phyloP scores from a whole-genome alignment of 2,113 vertebrate genomes.

The Dromas ardeola region DNA sequence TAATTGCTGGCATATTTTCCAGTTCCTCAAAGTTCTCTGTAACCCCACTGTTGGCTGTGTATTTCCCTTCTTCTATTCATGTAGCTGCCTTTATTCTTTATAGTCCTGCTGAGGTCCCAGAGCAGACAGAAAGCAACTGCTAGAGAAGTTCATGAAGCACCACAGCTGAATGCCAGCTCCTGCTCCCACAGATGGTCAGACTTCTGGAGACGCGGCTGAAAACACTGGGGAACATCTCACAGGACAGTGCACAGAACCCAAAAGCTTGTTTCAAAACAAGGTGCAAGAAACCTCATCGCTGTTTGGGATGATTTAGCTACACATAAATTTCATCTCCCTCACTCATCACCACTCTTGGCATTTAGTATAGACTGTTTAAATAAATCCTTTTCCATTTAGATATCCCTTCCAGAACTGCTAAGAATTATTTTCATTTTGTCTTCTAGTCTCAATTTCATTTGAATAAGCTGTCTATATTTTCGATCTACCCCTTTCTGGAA shows the following conservation, averaged over 20 bases:
- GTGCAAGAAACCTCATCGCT: background rate
- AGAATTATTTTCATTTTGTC: background rate
- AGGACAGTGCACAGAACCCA: background rate
- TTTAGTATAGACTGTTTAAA: background rate
- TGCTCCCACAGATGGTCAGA: background rate
- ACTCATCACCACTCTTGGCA: background rate
- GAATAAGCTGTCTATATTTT: background rate
- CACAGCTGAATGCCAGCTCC: background rate
- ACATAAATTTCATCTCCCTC: background rate
- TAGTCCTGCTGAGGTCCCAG: background rate
- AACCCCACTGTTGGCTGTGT: slow-evolving; percentile 2
- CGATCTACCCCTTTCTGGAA: background rate
- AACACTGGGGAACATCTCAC: background rate
- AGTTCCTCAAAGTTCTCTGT: slow-evolving; percentile 36
- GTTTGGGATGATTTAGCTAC: background rate
- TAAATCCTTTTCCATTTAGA: background rate
- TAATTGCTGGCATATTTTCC: slow-evolving; percentile 33
- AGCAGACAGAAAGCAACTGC: background rate
- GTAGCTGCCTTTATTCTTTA: slow-evolving; percentile 19
- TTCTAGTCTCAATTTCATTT: background rate
- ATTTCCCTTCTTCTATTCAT: background rate
- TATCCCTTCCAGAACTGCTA: background rate
- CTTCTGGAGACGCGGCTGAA: background rate
- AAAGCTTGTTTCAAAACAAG: background rate
- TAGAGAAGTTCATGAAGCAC: background rate